These are phyloP conservation scores for Ochropleura plecta DNA, from an alignment of 2,888 invertebrate genomes.

Conservation along the genomic window DNA sequence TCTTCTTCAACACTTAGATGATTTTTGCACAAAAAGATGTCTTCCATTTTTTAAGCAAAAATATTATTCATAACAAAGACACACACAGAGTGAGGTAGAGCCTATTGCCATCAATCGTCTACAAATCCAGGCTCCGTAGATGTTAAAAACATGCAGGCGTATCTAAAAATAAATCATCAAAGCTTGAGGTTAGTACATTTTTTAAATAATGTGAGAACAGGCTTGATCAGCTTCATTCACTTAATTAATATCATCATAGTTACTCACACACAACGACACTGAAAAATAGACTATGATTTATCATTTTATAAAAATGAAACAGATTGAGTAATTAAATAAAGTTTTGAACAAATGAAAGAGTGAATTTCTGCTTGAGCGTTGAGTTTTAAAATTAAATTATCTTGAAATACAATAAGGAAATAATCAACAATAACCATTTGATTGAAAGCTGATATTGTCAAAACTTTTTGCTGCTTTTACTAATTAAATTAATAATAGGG, in stretches of 20 bases:
- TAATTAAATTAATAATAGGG: neutral
- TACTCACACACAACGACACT: neutral
- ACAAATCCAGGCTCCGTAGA: neutral
- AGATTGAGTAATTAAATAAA: constrained; percentile 24
- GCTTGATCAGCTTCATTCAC: neutral
- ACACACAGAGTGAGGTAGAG: neutral
- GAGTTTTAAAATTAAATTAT: constrained; percentile 26
- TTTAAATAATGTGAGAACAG: neutral
- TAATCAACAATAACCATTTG: constrained; percentile 3
- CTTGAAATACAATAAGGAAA: constrained; percentile 16
- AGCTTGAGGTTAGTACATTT: neutral
- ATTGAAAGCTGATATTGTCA: constrained; percentile 16
- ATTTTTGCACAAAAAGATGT: neutral
- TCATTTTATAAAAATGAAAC: constrained; percentile 2
- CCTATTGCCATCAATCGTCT: neutral
- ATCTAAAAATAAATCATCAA: neutral
- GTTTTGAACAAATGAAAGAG: constrained; percentile 1
- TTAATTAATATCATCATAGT: neutral
- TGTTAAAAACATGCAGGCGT: neutral
- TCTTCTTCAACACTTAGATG: neutral
- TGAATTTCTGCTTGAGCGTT: constrained; percentile 12
- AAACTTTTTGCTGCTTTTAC: constrained; percentile 2
- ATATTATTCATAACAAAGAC: neutral
- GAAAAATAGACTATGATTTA: neutral
- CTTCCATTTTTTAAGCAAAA: neutral